Evolutionary conservation across 2,113 vertebrate genomes (phyloP).

Genomic region (Hiodon tergisus): DNA sequence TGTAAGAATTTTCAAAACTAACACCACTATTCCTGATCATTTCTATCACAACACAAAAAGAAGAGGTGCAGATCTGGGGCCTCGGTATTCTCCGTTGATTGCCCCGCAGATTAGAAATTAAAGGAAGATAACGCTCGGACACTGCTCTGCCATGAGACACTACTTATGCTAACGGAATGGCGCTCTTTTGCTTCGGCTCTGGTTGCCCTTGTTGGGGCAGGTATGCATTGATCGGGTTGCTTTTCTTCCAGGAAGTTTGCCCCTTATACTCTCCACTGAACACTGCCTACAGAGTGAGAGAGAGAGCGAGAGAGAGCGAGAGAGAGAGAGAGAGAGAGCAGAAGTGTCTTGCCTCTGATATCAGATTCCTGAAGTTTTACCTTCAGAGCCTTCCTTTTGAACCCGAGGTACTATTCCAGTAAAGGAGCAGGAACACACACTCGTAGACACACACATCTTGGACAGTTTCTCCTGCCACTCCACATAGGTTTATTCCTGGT

Average conservation of each 20-base stretch:
- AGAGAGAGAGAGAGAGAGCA: conserved; percentile 12
- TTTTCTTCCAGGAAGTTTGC: neutral
- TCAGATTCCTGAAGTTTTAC: too few species aligned
- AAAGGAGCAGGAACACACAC: too few species aligned
- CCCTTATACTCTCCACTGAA: neutral
- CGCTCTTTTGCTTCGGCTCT: neutral
- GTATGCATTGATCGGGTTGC: neutral
- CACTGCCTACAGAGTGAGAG: neutral
- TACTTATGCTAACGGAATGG: neutral
- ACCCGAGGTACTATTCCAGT: too few species aligned
- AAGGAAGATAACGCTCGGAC: neutral
- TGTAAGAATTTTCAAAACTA: neutral
- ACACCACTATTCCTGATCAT: neutral
- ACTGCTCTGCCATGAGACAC: neutral
- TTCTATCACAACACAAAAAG: neutral
- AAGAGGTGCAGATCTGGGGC: neutral
- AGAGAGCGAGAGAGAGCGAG: neutral
- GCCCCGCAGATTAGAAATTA: neutral
- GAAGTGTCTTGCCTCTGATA: too few species aligned
- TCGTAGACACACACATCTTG: too few species aligned
- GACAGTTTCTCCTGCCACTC: too few species aligned
- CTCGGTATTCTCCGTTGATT: neutral
- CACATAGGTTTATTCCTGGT: too few species aligned
- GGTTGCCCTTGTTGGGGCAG: neutral
- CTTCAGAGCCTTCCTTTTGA: too few species aligned